Evolutionary conservation across 2,113 vertebrate species (phyloP), one percentile per base, ranked within the genome.

Genomic region (Hoplias malabaricus): DNA sequence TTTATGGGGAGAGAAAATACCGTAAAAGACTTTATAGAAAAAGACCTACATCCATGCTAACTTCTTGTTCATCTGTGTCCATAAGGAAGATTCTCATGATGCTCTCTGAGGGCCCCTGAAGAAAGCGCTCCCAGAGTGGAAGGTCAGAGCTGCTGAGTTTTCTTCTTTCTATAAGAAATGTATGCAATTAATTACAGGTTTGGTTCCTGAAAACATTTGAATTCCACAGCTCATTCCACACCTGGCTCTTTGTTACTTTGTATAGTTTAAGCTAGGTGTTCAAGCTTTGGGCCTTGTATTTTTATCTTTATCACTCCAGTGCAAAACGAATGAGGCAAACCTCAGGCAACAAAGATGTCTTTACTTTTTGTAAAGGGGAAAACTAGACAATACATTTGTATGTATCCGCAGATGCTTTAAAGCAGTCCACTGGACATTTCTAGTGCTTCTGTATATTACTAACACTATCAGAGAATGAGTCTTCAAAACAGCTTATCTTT

Each of bases 31-130:
- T 21, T 3, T 2, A 1, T 8, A 56, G 27, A 25, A 46, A 5
- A 23, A 25, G 34, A 85, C 94, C 0, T 92, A 99, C 97, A 38
- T 96, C 94, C 73, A 92, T 92, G 91, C 94, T 98, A 29, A 99
- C 92, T 93, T 99, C 96, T 70, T 95, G 91, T 78, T 93, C 92
- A 0, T 95, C 92, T 67, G 90, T 88, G 83, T 99, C 95, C 95
- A 99, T 96, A 76, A 99, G 89, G 68, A 98, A 99, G 66, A 99
- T 93, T 79, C 89, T 95, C 84, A 95, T 95, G 13, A 94, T 91
- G 80, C 88, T 89, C 77, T 94, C 91, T 0, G 96, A 98, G 1
- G 97, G 97, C 0, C 96, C 97, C 68, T 96, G 94, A 1, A 99
- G 79, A 13, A 98, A 88, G 11, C 96, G 93, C 74, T 98, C 95